Conservation (phyloP, 2,113 vertebrate species). For the Eubucco bourcierii region DNA sequence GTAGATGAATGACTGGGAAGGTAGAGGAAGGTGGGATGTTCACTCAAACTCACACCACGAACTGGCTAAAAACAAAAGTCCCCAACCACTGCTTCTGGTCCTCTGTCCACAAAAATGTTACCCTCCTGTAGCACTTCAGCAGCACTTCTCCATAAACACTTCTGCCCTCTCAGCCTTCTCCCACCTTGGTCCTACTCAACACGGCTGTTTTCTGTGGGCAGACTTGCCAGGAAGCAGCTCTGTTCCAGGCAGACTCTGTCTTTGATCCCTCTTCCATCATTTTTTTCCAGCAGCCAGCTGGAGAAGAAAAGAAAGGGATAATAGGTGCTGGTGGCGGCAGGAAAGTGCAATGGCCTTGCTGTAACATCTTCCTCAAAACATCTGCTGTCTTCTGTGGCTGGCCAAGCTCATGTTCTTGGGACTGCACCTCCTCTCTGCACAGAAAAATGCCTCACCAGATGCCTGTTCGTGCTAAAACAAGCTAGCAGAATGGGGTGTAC, state of each 20-base stretch:
- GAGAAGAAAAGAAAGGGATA: neutral
- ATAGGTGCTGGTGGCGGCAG: neutral
- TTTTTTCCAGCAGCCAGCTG: neutral
- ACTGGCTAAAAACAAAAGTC: neutral
- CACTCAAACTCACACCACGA: neutral
- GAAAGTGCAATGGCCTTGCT: neutral
- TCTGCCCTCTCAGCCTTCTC: neutral
- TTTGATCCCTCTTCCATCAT: neutral
- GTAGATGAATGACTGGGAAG: neutral
- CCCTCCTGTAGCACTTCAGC: neutral
- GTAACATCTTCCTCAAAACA: neutral
- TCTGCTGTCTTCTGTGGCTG: neutral
- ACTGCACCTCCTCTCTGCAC: neutral
- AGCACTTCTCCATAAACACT: neutral
- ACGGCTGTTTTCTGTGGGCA: neutral
- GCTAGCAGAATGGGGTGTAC: neutral
- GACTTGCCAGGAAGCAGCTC: neutral
- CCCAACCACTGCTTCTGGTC: neutral
- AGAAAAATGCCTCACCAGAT: neutral
- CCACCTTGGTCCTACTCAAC: neutral
- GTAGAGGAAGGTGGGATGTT: neutral
- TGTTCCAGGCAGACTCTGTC: neutral
- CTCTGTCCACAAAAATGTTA: neutral
- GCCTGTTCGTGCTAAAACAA: neutral
- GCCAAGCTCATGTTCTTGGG: neutral